Evolutionary conservation across 2,797 vertebrate species (phyloP).

Genomic region (Heterohyrax brucei): DNA sequence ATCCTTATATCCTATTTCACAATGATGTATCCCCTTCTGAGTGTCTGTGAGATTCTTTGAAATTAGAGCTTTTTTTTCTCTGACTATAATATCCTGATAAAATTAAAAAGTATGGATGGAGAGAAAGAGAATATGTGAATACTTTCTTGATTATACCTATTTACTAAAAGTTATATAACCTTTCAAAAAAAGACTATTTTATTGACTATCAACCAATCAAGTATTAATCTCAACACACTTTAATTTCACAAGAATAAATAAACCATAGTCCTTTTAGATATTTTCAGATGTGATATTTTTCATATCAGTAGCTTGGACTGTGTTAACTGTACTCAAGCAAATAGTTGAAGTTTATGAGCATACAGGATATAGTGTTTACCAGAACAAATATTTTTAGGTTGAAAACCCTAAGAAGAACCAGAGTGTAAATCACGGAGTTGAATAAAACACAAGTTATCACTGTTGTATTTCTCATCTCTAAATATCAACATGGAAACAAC

Average conservation of each 20-base stretch:
- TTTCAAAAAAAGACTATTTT: constrained; percentile 21
- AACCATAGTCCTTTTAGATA: not conserved
- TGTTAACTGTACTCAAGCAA: not conserved
- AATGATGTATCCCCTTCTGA: not conserved
- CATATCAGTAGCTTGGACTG: not conserved
- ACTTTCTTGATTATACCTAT: not conserved
- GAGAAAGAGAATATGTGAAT: not conserved
- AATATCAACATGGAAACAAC: not conserved
- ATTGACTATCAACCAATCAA: not conserved
- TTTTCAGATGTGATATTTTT: constrained; percentile 51
- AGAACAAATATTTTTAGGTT: not conserved
- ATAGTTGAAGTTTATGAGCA: not conserved
- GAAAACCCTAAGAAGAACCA: not conserved
- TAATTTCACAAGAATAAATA: constrained; percentile 47
- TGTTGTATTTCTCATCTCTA: not conserved
- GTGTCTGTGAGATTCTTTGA: not conserved
- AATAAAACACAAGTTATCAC: not conserved
- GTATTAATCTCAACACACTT: not conserved
- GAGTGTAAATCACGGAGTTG: not conserved
- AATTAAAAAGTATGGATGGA: constrained; percentile 11
- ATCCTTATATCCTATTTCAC: constrained; percentile 46
- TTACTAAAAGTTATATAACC: constrained; percentile 9
- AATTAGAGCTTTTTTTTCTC: constrained; percentile 62
- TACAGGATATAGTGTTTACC: not conserved
- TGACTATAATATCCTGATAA: constrained; percentile 26